A percentile compares a stretch with the other conserved stretches of the same genome.
Conservation (phyloP, 2,113 vertebrate genomes). For the Phaetusa simplex region DNA sequence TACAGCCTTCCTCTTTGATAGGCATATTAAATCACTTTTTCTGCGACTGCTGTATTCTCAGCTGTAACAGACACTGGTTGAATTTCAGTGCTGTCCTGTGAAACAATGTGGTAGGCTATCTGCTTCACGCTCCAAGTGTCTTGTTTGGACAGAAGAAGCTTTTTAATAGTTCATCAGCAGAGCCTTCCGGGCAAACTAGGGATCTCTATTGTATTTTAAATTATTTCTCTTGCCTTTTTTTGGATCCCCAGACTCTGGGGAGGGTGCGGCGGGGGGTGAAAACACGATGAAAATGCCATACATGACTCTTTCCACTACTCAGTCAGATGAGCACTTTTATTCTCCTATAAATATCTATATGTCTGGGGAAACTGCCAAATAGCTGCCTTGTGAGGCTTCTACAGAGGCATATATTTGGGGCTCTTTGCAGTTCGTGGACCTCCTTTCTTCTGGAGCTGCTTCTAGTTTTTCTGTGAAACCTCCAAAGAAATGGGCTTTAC, state of each 20-base stretch:
- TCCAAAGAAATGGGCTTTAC: neutral
- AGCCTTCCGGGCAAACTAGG: slow-evolving; percentile 11
- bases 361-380: slow-evolving; percentile 53
- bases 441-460: neutral
- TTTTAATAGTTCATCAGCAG: slow-evolving; percentile 49
- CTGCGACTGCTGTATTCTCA: slow-evolving; percentile 22
- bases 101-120: slow-evolving; percentile 14
- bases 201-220: slow-evolving; percentile 49
- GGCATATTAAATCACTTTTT: slow-evolving; percentile 41
- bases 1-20: slow-evolving; percentile 15
- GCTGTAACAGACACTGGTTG: slow-evolving; percentile 23
- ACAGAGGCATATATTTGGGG: neutral
- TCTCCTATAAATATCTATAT: slow-evolving; percentile 60
- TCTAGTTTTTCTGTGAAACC: neutral
- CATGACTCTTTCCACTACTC: slow-evolving; percentile 54
- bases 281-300: slow-evolving; percentile 48
- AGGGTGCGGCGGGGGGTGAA: neutral
- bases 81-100: slow-evolving; percentile 15
- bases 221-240: slow-evolving; percentile 41
- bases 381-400: slow-evolving; percentile 31
- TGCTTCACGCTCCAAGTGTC: neutral
- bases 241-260: neutral
- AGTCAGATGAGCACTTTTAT: slow-evolving; percentile 44
- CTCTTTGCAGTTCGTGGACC: neutral
- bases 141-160: slow-evolving; percentile 9